Base-by-base conservation (phyloP, 1,140 invertebrate genomes). In the Drosophila sulfurigaster region DNA sequence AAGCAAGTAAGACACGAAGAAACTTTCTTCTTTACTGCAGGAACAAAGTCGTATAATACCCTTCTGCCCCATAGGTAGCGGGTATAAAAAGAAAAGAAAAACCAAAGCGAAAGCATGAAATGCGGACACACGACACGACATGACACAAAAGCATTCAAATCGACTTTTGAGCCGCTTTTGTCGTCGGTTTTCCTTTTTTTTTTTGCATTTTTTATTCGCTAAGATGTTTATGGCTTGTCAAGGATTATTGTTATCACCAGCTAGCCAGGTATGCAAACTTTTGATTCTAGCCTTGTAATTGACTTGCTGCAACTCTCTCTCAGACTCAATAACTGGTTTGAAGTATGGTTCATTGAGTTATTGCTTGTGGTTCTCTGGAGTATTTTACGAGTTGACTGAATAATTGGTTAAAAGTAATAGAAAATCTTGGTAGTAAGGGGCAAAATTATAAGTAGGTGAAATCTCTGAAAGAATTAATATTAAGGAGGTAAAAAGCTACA, bases 211-310 rank as follows among this genome's bases (percentile, higher is more conserved):
- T 32, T 41, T 6, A 20, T 43, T 41, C 85, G 86, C 88, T 87
- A 89, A 89, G 85, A 89, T 89, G 85, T 89, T 89, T 89, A 89
- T 89, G 85, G 81, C 85, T 89, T 89, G 85, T 89, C 85, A 90
- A 85, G 85, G 85, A 89, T 89, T 89, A 89, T 89, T 89, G 85
- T 89, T 89, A 89, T 89, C 85, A 81, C 81, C 85, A 85, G 78
- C 63, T 79, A 79, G 86, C 85, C 85, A 89, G 85, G 78, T 89
- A 89, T 85, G 81, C 85, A 85, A 89, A 89, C 85, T 62, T 32
- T 20, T 38, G n/a, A 25, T 70, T 11, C 51, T 56, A 60, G 46
- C 58, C 68, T 75, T 20, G 16, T n/a, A 16, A 45, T 13, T n/a
- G 11, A n/a, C 11, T 45, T 45, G 43, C 11, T 13, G n/a, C 43